phyloP scores from a whole-genome alignment of 2,888 invertebrate species.

The Hydraecia micacea region DNA sequence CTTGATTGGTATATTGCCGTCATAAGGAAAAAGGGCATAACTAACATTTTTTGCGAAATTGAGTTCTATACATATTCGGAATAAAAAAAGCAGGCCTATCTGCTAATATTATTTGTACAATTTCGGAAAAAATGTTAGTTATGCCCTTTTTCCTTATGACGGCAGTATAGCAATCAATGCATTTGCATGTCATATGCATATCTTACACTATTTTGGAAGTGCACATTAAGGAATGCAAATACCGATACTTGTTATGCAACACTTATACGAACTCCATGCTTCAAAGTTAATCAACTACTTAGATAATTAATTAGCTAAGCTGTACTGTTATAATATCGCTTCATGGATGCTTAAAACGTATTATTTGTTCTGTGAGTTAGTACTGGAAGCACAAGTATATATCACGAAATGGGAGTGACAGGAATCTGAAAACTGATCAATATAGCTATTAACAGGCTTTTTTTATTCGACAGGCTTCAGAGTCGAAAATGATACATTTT shows the following conservation, averaged over 20 bases:
- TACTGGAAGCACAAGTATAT: not conserved
- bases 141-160: no score
- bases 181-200: not conserved
- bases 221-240: conserved; percentile 11
- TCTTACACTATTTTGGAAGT: conserved; percentile 8
- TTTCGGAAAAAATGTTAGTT: no score
- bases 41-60: no score
- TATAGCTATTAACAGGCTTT: not conserved
- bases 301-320: no score
- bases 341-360: not conserved
- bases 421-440: not conserved
- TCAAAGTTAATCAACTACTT: not conserved
- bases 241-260: conserved; percentile 13
- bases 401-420: not conserved
- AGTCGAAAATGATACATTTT: not conserved
- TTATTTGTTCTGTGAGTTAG: not conserved
- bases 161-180: not conserved
- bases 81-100: no score
- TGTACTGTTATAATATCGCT: not conserved
- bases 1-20: no score
- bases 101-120: no score
- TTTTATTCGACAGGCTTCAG: not conserved
- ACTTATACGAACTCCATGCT: not conserved
- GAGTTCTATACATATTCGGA: no score
- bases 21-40: no score